A percentile compares a stretch with the other conserved stretches of the same genome.
These are phyloP conservation scores for Eurois occulta DNA, from an alignment of 2,888 invertebrate species.

Conservation along the genomic window DNA sequence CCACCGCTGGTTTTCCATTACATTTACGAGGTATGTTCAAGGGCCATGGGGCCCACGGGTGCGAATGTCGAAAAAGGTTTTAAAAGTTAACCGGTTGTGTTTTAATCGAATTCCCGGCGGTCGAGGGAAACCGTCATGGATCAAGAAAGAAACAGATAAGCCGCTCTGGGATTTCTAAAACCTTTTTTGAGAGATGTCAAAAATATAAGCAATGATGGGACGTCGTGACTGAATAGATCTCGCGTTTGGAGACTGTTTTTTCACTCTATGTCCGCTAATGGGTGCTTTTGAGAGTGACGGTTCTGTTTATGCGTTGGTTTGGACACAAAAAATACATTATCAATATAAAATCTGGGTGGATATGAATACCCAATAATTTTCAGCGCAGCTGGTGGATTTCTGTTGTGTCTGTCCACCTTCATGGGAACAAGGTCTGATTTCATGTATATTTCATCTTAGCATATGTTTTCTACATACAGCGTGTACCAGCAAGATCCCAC, in stretches of 20 bases:
- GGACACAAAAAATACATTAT: neutral
- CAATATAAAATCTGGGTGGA: neutral
- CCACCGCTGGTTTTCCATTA: constrained; percentile 76
- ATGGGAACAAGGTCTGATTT: neutral
- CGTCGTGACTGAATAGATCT: constrained; percentile 7
- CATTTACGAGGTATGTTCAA: constrained; percentile 69
- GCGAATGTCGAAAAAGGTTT: constrained; percentile 77
- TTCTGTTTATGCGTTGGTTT: neutral
- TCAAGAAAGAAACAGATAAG: constrained; percentile 54
- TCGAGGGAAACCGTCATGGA: constrained; percentile 55
- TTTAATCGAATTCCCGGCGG: constrained; percentile 82
- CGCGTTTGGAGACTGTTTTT: constrained; percentile 23
- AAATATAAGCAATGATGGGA: constrained; percentile 37
- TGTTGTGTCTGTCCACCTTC: neutral
- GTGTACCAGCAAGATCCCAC: no score
- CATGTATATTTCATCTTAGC: neutral
- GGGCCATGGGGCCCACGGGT: constrained; percentile 65
- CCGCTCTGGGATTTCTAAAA: constrained; percentile 41
- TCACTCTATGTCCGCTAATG: constrained; percentile 3
- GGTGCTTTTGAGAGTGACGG: neutral
- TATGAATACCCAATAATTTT: neutral
- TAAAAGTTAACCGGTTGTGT: constrained; percentile 80
- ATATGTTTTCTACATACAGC: no score
- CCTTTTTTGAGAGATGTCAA: constrained; percentile 39
- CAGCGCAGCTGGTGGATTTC: neutral